Evolutionary conservation across 2,888 invertebrate genomes (phyloP).

Genomic region (Holacanthella duospinosa): DNA sequence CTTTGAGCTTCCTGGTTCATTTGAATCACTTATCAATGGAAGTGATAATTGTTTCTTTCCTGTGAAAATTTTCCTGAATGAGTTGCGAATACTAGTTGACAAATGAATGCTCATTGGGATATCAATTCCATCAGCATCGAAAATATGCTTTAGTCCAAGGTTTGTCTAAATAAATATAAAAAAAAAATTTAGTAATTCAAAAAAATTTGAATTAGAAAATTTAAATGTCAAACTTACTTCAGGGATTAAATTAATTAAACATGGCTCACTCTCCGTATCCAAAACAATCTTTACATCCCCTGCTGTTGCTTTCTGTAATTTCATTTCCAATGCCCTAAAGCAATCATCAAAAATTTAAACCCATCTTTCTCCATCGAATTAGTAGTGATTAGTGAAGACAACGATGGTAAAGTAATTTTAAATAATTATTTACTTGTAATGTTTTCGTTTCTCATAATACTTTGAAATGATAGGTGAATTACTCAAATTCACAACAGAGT

Average conservation of each 20-base stretch:
- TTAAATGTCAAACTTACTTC: not conserved
- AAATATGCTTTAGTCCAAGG: not conserved
- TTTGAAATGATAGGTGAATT: not conserved
- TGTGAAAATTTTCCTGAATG: slow-evolving; percentile 1
- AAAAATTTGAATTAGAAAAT: too few relatives aligned
- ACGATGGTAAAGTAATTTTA: too few relatives aligned
- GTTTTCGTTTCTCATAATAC: not conserved
- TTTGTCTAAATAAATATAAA: not conserved
- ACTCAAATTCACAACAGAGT: not conserved
- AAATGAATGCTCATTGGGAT: not conserved
- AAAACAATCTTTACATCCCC: not conserved
- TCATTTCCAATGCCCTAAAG: not conserved
- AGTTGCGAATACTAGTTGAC: not conserved
- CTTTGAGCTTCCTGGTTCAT: not conserved
- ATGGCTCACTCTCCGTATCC: not conserved
- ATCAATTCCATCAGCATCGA: not conserved
- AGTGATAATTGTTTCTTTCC: not conserved
- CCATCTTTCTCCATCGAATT: not conserved
- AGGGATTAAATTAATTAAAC: not conserved
- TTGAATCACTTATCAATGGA: not conserved
- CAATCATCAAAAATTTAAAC: not conserved
- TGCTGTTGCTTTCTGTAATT: not conserved
- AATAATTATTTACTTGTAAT: too few relatives aligned
- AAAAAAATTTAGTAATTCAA: not conserved
- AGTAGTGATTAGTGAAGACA: too few relatives aligned